Evolutionary conservation across 2,888 invertebrate genomes (phyloP).

Genomic region (Coecobrya sp.): DNA sequence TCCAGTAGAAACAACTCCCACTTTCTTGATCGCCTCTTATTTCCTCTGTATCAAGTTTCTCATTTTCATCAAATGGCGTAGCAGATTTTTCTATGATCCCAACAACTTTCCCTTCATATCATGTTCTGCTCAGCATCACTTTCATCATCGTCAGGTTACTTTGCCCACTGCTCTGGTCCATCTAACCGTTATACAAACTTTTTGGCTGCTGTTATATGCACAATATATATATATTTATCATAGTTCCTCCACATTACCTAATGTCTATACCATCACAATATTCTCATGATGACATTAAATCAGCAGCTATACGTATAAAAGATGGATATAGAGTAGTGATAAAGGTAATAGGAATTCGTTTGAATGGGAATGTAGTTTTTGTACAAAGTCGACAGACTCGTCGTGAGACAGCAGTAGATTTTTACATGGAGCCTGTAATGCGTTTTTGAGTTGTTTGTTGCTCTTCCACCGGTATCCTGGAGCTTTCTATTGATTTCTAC

Average conservation of each 20-base stretch:
- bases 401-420: slow-evolving; percentile 12
- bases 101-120: slow-evolving; percentile 27
- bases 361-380: slow-evolving; percentile 24
- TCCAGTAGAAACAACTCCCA: slow-evolving; percentile 14
- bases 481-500: slow-evolving; percentile 62
- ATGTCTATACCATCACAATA: slow-evolving; percentile 7
- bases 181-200: background rate
- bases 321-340: background rate
- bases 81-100: slow-evolving; percentile 41
- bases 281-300: slow-evolving; percentile 51
- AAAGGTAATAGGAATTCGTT: slow-evolving; percentile 36
- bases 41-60: slow-evolving; percentile 4
- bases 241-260: too few species aligned
- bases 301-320: slow-evolving; percentile 21
- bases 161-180: background rate
- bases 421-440: slow-evolving; percentile 23
- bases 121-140: slow-evolving; percentile 16
- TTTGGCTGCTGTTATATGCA: background rate
- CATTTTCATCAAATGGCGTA: slow-evolving; percentile 20
- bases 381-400: background rate
- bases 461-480: slow-evolving; percentile 46
- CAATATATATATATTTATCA: background rate
- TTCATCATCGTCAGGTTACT: slow-evolving; percentile 8
- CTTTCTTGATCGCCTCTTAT: background rate
- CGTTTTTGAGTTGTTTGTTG: slow-evolving; percentile 26